These are phyloP conservation scores for Lamprotornis superbus DNA, from an alignment of 2,113 vertebrate genomes.

Conservation along the genomic window DNA sequence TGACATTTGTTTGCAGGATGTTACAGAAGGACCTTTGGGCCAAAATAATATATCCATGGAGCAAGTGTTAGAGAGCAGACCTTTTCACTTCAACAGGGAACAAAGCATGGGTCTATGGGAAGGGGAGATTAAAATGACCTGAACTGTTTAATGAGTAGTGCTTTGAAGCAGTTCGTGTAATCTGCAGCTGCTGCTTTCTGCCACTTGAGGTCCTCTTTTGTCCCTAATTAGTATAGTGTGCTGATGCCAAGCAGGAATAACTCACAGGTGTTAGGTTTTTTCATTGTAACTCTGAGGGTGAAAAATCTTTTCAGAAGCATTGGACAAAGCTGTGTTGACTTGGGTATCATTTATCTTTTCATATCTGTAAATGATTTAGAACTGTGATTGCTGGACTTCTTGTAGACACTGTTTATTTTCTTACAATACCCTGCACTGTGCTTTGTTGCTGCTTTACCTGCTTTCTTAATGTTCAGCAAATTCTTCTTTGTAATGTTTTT, in stretches of 20 bases:
- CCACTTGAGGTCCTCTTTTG: constrained; percentile 47
- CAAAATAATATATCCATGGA: not conserved
- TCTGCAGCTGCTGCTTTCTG: constrained; percentile 7
- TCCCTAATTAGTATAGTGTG: not conserved
- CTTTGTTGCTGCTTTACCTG: not conserved
- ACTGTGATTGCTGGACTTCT: not conserved
- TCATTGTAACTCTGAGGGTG: not conserved
- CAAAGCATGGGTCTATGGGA: not conserved
- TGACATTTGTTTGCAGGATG: not conserved
- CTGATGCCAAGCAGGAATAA: not conserved
- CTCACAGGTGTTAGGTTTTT: not conserved
- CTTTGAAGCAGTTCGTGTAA: not conserved
- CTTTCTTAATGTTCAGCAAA: not conserved
- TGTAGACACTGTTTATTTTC: not conserved
- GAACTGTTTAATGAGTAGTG: not conserved
- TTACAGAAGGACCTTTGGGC: not conserved
- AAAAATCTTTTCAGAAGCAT: not conserved
- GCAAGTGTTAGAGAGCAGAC: not conserved
- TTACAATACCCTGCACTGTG: not conserved
- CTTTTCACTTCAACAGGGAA: not conserved
- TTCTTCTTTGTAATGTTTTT: not conserved
- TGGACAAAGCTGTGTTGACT: not conserved
- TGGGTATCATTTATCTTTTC: not conserved
- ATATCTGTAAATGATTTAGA: not conserved
- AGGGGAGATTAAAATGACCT: not conserved